Base-by-base conservation (phyloP, 2,797 vertebrate species). In the Girardinus metallicus region DNA sequence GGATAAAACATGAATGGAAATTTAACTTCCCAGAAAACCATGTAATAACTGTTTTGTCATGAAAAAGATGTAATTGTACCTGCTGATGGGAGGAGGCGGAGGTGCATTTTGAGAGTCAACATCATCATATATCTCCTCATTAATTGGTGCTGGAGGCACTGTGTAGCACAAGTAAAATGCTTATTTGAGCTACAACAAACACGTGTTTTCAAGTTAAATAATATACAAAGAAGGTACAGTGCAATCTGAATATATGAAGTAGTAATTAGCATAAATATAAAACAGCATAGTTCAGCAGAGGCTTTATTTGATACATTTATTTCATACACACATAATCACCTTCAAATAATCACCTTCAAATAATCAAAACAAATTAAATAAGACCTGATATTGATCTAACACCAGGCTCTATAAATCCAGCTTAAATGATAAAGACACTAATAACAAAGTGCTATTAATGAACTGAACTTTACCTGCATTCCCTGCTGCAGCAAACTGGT, bases 101-200 rank as follows among this genome's bases (percentile, higher is more conserved):
- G 91, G 91, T 7, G 60, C 4, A 44, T 3, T 84, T 76, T 91
- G 91, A 16, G 92, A 73, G 75, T 95, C 94, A 16, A 94, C 91
- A 47, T 95, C 94, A 11, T 94, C 94, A 0, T 95, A 95, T 75
- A 94, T 91, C 1, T 95, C 93, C 5, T 94, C 94, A 78, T 92
- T 88, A 29, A 85, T 79, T 6, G 64, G 62, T 74, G 53, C 80
- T 66, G 44, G 82, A 4, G 41, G 18, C 0, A 75, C 90, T 91
- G 78, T 77, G 21, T 60, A 73, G 84, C 57, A 85, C 1, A 29
- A 49, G 23, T 66, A 77, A 9, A 80, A 31, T 39, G 43, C 73
- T 73, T 7, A 55, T 23, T 34, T 29, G 64, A 1, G 1, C 23
- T 16, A 62, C 9, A 53, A 26, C 5, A 36, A 44, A 55, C 49